Evolutionary conservation across 2,113 vertebrate genomes (phyloP).

Genomic region (Rutilus rutilus): DNA sequence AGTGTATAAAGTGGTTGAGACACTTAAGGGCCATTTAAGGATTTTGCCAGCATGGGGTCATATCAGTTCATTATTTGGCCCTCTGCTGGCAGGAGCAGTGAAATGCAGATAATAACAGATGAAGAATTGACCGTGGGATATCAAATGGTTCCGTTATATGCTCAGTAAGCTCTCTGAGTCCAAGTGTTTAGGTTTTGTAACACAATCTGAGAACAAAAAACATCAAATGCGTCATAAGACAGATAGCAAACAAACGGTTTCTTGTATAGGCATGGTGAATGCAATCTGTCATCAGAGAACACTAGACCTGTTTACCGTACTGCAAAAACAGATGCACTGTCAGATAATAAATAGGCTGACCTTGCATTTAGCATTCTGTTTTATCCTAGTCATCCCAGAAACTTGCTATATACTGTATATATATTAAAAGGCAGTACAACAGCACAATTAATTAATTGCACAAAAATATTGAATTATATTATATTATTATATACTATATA

Average conservation of each 20-base stretch:
- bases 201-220: slow-evolving; percentile 7
- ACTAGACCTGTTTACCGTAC: not conserved
- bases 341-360: not conserved
- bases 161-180: not conserved
- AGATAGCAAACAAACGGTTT: not conserved
- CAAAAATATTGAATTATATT: no score
- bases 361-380: not conserved
- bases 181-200: not conserved
- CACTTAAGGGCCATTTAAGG: slow-evolving; percentile 42
- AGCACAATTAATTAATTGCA: no score
- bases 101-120: not conserved
- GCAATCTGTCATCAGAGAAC: slow-evolving; percentile 27
- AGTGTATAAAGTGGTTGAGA: slow-evolving; percentile 71
- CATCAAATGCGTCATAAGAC: not conserved
- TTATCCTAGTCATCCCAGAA: not conserved
- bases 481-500: no score
- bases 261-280: not conserved
- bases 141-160: not conserved
- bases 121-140: not conserved
- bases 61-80: not conserved
- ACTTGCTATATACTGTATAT: no score
- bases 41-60: not conserved
- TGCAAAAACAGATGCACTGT: slow-evolving; percentile 4
- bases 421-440: no score
- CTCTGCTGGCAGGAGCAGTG: slow-evolving; percentile 4